Conservation (phyloP, 2,797 vertebrate genomes). For the Balearica regulorum region DNA sequence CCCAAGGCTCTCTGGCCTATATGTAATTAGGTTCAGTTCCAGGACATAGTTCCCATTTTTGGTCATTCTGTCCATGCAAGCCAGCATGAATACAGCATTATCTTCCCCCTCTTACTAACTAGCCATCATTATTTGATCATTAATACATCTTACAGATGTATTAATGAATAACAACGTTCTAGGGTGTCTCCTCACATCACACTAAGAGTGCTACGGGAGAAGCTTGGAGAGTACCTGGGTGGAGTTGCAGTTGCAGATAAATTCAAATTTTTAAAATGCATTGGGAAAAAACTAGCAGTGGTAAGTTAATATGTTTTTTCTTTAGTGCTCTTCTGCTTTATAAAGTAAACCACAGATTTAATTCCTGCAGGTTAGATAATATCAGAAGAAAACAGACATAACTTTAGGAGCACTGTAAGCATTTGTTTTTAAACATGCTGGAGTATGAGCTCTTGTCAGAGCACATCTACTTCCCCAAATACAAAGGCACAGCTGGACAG, state of each 20-base stretch:
- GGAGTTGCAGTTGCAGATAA: slow-evolving; percentile 75
- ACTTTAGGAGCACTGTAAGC: not conserved
- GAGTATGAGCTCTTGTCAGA: not conserved
- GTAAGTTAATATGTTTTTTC: slow-evolving; percentile 73
- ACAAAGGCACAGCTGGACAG: not conserved
- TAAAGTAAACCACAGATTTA: not conserved
- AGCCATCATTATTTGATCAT: slow-evolving; percentile 25
- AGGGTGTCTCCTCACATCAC: slow-evolving; percentile 87
- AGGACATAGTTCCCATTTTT: not conserved
- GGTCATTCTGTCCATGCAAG: not conserved
- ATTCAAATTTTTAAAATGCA: slow-evolving; percentile 89
- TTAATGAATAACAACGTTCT: slow-evolving; percentile 67
- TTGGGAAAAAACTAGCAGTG: slow-evolving; percentile 89
- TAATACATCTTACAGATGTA: slow-evolving; percentile 46
- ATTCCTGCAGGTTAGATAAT: not conserved
- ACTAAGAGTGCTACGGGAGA: slow-evolving; percentile 79
- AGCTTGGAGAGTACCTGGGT: slow-evolving; percentile 80
- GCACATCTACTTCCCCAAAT: not conserved
- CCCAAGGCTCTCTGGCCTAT: not conserved
- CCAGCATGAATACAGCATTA: not conserved
- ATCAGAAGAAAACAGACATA: not conserved
- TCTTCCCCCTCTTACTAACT: slow-evolving; percentile 15
- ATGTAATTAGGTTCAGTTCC: not conserved
- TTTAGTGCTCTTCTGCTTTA: not conserved
- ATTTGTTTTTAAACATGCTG: not conserved